phyloP scores from a whole-genome alignment of 2,797 vertebrate genomes.

The Oryzias sinensis region DNA sequence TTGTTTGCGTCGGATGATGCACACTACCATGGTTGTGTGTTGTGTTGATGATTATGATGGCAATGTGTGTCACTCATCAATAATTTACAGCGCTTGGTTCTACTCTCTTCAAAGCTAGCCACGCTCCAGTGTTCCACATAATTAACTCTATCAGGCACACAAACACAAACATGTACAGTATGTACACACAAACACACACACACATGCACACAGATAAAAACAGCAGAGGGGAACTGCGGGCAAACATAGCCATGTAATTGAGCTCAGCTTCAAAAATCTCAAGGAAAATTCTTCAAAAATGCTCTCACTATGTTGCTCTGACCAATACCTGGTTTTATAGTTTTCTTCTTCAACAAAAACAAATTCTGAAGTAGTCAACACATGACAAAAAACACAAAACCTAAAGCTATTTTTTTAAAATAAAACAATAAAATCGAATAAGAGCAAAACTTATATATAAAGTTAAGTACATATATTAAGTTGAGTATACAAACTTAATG shows the following conservation, averaged over 20 bases:
- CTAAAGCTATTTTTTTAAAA: too few species aligned
- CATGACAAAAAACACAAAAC: too few species aligned
- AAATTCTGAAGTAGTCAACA: too few species aligned
- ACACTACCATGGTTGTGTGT: slow-evolving; percentile 8
- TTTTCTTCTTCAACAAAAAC: too few species aligned
- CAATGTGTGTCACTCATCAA: slow-evolving; percentile 81
- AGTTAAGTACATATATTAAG: too few species aligned
- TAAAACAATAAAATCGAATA: too few species aligned
- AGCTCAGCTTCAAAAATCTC: slow-evolving; percentile 9
- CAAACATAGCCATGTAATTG: slow-evolving; percentile 21
- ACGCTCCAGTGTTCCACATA: slow-evolving; percentile 72
- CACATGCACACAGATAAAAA: not conserved
- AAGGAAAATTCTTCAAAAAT: not conserved
- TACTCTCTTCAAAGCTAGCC: slow-evolving; percentile 74
- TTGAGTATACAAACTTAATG: too few species aligned
- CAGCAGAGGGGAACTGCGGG: slow-evolving; percentile 2
- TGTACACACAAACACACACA: not conserved
- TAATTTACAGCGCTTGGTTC: slow-evolving; percentile 73
- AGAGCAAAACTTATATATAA: too few species aligned
- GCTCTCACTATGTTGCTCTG: too few species aligned
- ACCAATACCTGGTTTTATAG: too few species aligned
- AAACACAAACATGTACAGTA: slow-evolving; percentile 8
- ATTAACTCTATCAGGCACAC: slow-evolving; percentile 58
- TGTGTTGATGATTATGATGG: slow-evolving; percentile 62
- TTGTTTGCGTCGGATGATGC: slow-evolving; percentile 20